phyloP scores from a whole-genome alignment of 1,140 invertebrate genomes.

The Eurosta solidaginis region DNA sequence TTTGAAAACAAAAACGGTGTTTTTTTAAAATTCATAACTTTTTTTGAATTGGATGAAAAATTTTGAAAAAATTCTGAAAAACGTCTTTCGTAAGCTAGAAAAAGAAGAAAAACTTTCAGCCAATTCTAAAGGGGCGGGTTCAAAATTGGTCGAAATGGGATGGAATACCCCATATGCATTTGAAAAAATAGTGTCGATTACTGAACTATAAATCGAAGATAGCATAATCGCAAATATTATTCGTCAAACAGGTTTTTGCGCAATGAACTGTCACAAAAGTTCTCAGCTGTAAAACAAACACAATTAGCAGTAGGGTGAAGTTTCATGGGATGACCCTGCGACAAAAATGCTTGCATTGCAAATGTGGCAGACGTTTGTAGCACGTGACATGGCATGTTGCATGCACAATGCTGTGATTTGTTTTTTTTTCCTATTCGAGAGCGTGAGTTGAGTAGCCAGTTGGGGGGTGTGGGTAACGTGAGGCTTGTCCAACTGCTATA shows the following conservation, averaged over 20 bases:
- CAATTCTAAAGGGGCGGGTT: no score
- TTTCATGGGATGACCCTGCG: not conserved
- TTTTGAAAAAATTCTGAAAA: no score
- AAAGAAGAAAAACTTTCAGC: no score
- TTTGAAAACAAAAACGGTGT: no score
- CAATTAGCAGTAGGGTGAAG: not conserved
- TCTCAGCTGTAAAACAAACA: not conserved
- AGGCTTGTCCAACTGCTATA: not conserved
- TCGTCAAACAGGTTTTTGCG: not conserved
- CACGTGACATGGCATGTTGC: constrained; percentile 11
- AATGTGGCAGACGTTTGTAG: not conserved
- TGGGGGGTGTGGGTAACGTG: not conserved
- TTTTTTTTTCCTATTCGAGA: not conserved
- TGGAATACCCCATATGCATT: no score
- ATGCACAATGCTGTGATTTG: constrained; percentile 1
- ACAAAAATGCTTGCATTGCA: not conserved
- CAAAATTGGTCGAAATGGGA: no score
- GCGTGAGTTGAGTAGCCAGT: not conserved
- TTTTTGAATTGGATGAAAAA: no score
- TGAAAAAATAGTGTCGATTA: not conserved
- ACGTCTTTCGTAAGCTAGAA: no score
- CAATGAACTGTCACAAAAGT: not conserved
- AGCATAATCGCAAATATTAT: not conserved
- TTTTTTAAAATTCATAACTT: no score
- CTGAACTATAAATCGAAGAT: not conserved